These are phyloP conservation scores for Eilema depressum DNA, from an alignment of 2,888 invertebrate genomes.

Conservation along the genomic window DNA sequence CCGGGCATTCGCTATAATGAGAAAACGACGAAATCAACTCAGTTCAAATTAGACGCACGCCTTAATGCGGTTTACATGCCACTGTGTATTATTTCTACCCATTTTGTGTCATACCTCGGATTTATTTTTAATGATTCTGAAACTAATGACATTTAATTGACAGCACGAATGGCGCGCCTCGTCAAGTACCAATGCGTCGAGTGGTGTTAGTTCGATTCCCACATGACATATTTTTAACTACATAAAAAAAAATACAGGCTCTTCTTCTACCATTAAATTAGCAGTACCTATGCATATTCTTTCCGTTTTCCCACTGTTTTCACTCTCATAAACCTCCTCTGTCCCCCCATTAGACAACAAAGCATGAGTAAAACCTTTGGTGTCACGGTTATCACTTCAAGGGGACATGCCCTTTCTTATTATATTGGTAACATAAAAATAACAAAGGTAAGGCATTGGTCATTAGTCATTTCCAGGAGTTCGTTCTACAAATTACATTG, in stretches of 20 bases:
- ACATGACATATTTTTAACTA: neutral
- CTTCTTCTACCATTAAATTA: no score
- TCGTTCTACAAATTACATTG: neutral
- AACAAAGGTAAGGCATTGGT: neutral
- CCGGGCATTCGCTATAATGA: conserved; percentile 80
- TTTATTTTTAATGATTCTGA: neutral
- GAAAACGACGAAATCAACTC: conserved; percentile 81
- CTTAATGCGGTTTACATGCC: conserved; percentile 67
- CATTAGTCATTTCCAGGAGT: neutral
- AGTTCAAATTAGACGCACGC: conserved; percentile 78
- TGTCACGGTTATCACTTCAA: neutral
- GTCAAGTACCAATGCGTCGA: neutral
- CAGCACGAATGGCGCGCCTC: neutral
- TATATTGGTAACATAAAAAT: neutral
- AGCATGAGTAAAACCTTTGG: no score
- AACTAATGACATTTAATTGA: neutral
- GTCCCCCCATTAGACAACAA: no score
- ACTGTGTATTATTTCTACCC: conserved; percentile 7
- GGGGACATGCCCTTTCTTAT: fast-evolving
- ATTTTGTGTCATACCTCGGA: neutral
- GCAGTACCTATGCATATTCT: no score
- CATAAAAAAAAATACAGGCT: no score
- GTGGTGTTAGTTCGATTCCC: neutral
- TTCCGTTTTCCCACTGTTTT: no score
- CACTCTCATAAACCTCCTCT: no score